Conservation (phyloP, 2,888 invertebrate genomes). For the Stenichneumon culpator region DNA sequence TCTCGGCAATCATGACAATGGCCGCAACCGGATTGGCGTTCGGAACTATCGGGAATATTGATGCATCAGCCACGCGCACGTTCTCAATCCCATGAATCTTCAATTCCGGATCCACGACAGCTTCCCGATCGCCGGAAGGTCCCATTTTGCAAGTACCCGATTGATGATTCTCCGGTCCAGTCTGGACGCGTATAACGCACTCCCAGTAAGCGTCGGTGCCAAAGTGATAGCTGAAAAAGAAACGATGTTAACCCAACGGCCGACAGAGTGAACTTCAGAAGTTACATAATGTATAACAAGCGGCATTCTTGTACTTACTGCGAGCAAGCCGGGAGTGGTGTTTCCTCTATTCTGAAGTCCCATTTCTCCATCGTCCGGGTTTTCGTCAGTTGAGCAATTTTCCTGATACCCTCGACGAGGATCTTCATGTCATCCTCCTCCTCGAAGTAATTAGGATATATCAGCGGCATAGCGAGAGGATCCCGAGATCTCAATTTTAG, state of each 20-base stretch:
- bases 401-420: conserved; percentile 88
- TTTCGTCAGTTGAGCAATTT: conserved; percentile 87
- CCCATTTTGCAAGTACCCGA: conserved; percentile 88
- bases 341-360: conserved; percentile 87
- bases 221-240: conserved; percentile 84
- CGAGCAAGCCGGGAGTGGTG: conserved; percentile 87
- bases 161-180: conserved; percentile 90
- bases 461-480: conserved; percentile 89
- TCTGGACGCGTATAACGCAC: conserved; percentile 88
- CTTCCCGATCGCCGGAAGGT: conserved; percentile 84
- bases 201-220: conserved; percentile 89
- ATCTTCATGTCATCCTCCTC: conserved; percentile 88
- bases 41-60: conserved; percentile 89
- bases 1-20: conserved; percentile 91
- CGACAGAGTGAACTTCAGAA: not conserved
- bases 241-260: conserved; percentile 74
- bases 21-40: conserved; percentile 90
- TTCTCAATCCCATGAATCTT: conserved; percentile 88
- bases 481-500: conserved; percentile 88
- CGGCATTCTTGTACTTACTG: conserved; percentile 75
- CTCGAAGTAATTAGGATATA: conserved; percentile 91
- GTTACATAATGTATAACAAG: not conserved
- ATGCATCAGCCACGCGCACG: conserved; percentile 90
- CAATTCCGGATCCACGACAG: conserved; percentile 88
- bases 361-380: conserved; percentile 88